Evolutionary conservation across 2,113 vertebrate species (phyloP), one percentile per base, ranked within the genome.

Genomic region (Centropristis striata): DNA sequence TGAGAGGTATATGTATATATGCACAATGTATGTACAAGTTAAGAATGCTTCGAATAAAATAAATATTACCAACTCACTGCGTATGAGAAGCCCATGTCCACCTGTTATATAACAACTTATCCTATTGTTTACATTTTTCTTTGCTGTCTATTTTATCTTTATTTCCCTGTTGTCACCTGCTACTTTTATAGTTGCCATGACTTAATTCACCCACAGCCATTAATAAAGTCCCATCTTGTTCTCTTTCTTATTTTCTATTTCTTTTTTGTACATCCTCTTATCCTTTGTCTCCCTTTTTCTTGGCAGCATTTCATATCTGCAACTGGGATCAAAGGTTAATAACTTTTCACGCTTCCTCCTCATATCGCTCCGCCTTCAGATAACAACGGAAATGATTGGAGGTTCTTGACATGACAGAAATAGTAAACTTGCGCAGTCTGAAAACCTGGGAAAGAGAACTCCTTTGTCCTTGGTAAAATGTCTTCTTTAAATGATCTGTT

Each of bases 321-420:
- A 25, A 7, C 70, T 14, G 37, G 41, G 46, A 84, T 92, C 84
- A 75, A 71, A 89, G 86, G 85, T 87, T 81, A 91, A 90, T 86
- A 88, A 83, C 82, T 75, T 80, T 73, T 61, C 72, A 59, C 8
- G 12, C 67, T 15, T 58, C 44, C 21, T 71, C 12, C 71, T 80
- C 53, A n/a, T 50, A 53, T 79, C 53, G 36, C n/a, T 54, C 5
- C 3, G 37, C 37, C 61, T 44, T 57, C 51, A 75, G 73, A 76
- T 65, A 82, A 74, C 37, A 25, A 20, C 8, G 16, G 53, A 66
- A 83, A 75, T 49, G 41, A 75, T 46, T 11, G 46, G 53, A 67
- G 25, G 21, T 36, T 76, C 18, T 71, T 57, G 58, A 73, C 63
- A 74, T 58, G 23, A 77, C 71, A 36, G 2, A 32, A 41, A 61